Evolutionary conservation across 2,113 vertebrate genomes (phyloP), one percentile per base, ranked within the genome.

Genomic region (Ciconia stormi): DNA sequence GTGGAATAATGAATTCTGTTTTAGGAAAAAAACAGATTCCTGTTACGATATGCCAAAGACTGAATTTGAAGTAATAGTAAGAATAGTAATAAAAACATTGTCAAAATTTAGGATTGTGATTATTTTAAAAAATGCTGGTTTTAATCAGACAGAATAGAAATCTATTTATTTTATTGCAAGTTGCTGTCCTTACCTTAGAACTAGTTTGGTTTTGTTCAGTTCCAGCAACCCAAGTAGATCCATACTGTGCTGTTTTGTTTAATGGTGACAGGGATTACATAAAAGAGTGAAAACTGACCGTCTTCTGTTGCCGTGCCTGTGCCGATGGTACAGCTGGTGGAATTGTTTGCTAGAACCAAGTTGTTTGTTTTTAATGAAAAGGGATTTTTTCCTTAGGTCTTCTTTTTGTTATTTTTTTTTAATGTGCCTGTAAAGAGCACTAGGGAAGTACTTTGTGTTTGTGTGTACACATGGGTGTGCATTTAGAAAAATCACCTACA

Each of bases 401-500:
- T 62, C 1, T 66, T 72, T 50, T 44, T 49, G 13, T 58, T 53
- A 3, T n/a, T 63, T 19, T 49, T 46, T 40, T 46, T 46, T 15
- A 42, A 36, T 46, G 34, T 14, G 46, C 11, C 29, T 44, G 16
- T 50, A 26, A 52, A 56, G n/a, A 62, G 22, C 71, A 53, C 20
- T 16, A 26, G 16, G 22, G 13, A 83, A 50, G 16, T 70, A 70
- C 16, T 59, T 17, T 71, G 38, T 53, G 29, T 42, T 42, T 56
- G 27, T 49, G 25, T 29, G 18, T 40, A 25, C 2, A 1, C 1
- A 1, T 12, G 21, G 13, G 11, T 27, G 19, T 58, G 11, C 17
- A n/a, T 49, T 81, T 32, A 29, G 74, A 80, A 86, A 65, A 77
- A 80, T 26, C 36, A 53, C 29, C 49, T 52, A 14, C 16, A 49